These are phyloP conservation scores for Trididemnum miniatum DNA, from an alignment of 23 tunicate species.

Conservation along the genomic window DNA sequence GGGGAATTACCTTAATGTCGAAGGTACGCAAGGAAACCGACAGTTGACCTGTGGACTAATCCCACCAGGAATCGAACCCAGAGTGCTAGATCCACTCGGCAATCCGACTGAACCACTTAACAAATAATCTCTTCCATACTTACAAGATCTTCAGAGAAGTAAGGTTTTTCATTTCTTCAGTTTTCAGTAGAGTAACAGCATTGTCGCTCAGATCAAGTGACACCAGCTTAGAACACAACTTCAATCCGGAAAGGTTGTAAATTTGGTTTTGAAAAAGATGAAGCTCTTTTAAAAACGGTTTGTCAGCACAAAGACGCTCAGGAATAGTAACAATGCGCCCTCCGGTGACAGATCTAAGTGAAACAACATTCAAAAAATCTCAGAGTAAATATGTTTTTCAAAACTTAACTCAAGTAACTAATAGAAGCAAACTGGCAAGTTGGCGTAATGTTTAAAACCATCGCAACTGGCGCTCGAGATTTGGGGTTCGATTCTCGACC, in stretches of 20 bases:
- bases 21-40: too few relatives aligned
- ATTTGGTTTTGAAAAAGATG: conserved; percentile 40
- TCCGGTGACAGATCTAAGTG: conserved; percentile 59
- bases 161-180: conserved; percentile 40
- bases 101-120: too few relatives aligned
- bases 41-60: too few relatives aligned
- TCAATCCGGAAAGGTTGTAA: conserved; percentile 39
- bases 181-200: conserved; percentile 3
- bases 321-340: conserved; percentile 53
- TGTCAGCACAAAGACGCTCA: conserved; percentile 28
- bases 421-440: background rate
- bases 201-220: conserved; percentile 49
- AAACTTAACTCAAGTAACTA: background rate
- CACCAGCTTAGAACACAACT: conserved; percentile 35
- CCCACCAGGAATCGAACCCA: too few relatives aligned
- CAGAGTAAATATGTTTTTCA: background rate
- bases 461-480: too few relatives aligned
- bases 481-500: too few relatives aligned
- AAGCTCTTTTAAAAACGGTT: conserved; percentile 23
- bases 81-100: too few relatives aligned
- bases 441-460: too few relatives aligned
- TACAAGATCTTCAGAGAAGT: conserved; percentile 51
- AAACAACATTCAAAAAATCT: too few relatives aligned
- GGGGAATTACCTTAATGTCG: too few relatives aligned
- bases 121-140: conserved; percentile 5